Percentiles rank a stretch among this genome's conserved stretches.
Evolutionary conservation across 2,113 vertebrate species (phyloP).

Genomic region (Oostethus manadensis): DNA sequence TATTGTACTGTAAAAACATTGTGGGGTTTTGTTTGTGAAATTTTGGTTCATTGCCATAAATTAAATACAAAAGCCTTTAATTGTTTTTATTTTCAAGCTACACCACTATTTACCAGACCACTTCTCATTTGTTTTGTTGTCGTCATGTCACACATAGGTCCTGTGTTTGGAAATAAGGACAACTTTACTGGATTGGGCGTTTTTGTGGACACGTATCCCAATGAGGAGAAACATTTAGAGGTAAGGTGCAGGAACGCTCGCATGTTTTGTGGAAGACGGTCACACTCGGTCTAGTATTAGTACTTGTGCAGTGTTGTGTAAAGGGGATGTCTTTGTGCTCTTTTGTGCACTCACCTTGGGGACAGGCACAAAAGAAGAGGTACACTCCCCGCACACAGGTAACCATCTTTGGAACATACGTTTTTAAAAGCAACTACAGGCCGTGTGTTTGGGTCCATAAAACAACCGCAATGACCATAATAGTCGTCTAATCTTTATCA

Average conservation of each 20-base stretch:
- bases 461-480: background rate
- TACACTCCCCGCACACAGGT: slow-evolving; percentile 94
- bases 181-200: slow-evolving; percentile 92
- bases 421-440: background rate
- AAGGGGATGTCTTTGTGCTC: slow-evolving; percentile 58
- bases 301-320: slow-evolving; percentile 32
- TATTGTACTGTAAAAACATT: no score
- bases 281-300: background rate
- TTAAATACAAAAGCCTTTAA: no score
- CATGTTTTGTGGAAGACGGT: background rate
- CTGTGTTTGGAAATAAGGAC: slow-evolving; percentile 94
- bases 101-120: background rate
- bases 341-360: slow-evolving; percentile 70
- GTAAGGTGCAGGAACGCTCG: slow-evolving; percentile 60
- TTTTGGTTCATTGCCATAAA: no score
- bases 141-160: slow-evolving; percentile 70
- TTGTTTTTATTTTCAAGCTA: no score
- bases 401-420: slow-evolving; percentile 31
- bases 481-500: background rate
- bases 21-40: no score
- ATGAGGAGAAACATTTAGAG: slow-evolving; percentile 96
- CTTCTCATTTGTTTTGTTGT: background rate
- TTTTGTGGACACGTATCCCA: slow-evolving; percentile 96
- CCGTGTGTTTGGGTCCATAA: background rate
- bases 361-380: slow-evolving; percentile 93